Base-by-base conservation (phyloP, 2,888 invertebrate genomes). In the Agrotis ipsilon region DNA sequence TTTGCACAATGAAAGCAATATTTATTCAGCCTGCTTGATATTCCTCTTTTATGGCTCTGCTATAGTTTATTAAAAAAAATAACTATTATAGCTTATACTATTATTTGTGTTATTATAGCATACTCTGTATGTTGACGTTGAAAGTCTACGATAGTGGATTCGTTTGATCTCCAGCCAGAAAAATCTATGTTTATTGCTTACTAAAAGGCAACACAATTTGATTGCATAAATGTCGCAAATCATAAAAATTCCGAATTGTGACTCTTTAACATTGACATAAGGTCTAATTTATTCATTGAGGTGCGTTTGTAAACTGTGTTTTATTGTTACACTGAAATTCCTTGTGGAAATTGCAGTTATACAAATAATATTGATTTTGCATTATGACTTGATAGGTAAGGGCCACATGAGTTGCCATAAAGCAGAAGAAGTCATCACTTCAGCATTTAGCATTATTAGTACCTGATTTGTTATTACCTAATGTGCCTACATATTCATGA, bases 201-300 rank as follows among this genome's bases (percentile, higher is more conserved):
- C 32, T 32, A 32, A 66, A 51, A 16, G 5, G 7, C 18, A 57
- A 18, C 18, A 27, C 1, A 24, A 57, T 19, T 39, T 14, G 6
- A 24, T 39, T 57, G 46, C n/a, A 9, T 45, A 67, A 5, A 32
- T n/a, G 5, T 48, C n/a, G 51, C 19, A 67, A 68, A 52, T 32
- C 14, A 46, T 18, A 21, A 18, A 21, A 11, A 19, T 32, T 46
- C n/a, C 21, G 0, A 14, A n/a, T 51, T 13, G 3, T 14, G 11
- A n/a, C 11, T 39, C 1, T 27, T 21, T 68, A 4, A 9, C 21
- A 45, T 24, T 46, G 6, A 14, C 6, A 11, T 24, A 24, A 19
- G 21, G 21, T 39, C 39, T 27, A 6, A n/a, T n/a, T n/a, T 14
- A 19, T 57, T 46, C 7, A 48, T 46, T n/a, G n/a, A n/a, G n/a